phyloP scores from a whole-genome alignment of 2,888 invertebrate genomes.

The Harpalus rufipes region DNA sequence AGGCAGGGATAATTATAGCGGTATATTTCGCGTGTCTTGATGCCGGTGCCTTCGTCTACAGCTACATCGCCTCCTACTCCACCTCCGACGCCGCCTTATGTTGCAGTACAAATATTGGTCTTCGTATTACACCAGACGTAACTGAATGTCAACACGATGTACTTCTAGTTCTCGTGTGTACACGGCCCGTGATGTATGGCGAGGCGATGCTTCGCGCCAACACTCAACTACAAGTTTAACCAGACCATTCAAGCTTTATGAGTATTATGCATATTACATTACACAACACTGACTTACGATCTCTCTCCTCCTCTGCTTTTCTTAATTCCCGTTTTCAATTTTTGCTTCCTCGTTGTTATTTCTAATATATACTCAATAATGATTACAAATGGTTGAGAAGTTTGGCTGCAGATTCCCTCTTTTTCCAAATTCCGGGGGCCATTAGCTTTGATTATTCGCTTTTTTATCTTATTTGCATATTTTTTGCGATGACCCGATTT shows the following conservation, averaged over 20 bases:
- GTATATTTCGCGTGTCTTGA: background rate
- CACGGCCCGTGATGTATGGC: slow-evolving; percentile 57
- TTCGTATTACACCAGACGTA: slow-evolving; percentile 60
- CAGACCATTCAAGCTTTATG: slow-evolving; percentile 15
- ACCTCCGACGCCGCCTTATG: slow-evolving; percentile 32
- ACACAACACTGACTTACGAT: background rate
- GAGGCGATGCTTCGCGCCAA: slow-evolving; percentile 42
- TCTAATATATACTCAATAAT: slow-evolving; percentile 63
- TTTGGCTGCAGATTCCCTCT: slow-evolving; percentile 59
- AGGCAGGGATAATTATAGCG: slow-evolving; percentile 28
- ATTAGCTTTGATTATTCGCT: slow-evolving; percentile 65
- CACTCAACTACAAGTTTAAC: slow-evolving; percentile 32
- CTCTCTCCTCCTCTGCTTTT: background rate
- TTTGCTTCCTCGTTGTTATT: slow-evolving; percentile 50
- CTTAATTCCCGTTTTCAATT: background rate
- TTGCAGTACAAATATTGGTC: slow-evolving; percentile 64
- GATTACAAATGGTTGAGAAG: slow-evolving; percentile 63
- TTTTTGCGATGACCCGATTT: slow-evolving; percentile 66
- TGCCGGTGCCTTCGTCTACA: background rate
- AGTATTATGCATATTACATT: slow-evolving; percentile 22
- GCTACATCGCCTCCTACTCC: slow-evolving; percentile 13
- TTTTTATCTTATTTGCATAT: slow-evolving; percentile 67
- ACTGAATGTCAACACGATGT: slow-evolving; percentile 66
- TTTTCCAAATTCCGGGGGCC: slow-evolving; percentile 59
- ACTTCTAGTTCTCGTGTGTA: slow-evolving; percentile 58